Percentiles rank a stretch among this genome's conserved stretches.
phyloP scores from a whole-genome alignment of 2,113 vertebrate species.

The Gymnorhina tibicen region DNA sequence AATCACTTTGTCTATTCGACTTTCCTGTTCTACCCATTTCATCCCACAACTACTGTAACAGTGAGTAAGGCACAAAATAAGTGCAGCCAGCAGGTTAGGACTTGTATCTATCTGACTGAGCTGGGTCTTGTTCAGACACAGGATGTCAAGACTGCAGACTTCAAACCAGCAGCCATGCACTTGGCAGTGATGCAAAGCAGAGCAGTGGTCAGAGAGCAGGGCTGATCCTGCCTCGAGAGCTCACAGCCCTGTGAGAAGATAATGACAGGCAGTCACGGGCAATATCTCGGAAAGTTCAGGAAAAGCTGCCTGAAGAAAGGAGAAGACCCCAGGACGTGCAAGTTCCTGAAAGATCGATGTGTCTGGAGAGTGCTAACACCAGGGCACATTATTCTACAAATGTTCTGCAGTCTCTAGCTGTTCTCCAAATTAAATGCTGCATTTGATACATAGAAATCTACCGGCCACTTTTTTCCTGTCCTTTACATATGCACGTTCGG shows the following conservation, averaged over 20 bases:
- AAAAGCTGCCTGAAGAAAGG: background rate
- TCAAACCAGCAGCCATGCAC: background rate
- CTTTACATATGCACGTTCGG: background rate
- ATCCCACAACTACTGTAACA: background rate
- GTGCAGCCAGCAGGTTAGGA: background rate
- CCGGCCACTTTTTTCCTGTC: accelerated
- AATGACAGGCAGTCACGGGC: background rate
- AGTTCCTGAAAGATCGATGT: background rate
- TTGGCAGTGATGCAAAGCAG: conserved; percentile 25
- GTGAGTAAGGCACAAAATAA: background rate
- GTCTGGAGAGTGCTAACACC: background rate
- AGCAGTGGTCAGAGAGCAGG: background rate
- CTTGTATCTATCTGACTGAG: background rate
- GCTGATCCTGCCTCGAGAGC: background rate
- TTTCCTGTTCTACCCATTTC: background rate
- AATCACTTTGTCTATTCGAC: accelerated
- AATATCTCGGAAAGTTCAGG: background rate
- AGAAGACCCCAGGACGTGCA: background rate
- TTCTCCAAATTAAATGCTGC: background rate
- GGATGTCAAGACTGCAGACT: background rate
- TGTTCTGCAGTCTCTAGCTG: background rate
- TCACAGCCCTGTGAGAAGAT: background rate
- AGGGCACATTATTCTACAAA: background rate
- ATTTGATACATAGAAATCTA: background rate
- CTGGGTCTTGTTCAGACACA: background rate